These are phyloP conservation scores for Quiscalus mexicanus DNA, from an alignment of 2,113 vertebrate species.

Conservation along the genomic window DNA sequence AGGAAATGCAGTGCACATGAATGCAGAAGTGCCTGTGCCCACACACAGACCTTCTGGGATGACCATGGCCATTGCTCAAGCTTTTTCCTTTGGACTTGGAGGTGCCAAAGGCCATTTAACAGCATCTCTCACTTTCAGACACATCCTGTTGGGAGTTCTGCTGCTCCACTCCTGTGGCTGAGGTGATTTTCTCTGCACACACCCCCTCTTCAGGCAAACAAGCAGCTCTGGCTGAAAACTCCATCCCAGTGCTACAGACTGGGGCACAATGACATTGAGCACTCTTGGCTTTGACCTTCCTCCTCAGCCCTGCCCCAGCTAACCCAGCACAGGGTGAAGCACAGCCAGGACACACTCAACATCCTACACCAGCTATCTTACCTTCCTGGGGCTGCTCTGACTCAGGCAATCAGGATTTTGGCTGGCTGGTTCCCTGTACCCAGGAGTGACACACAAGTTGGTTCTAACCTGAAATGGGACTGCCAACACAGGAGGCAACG, in stretches of 20 bases:
- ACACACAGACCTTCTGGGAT: background rate
- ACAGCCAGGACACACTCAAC: background rate
- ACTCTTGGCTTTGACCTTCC: background rate
- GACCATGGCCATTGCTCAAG: background rate
- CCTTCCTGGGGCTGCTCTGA: background rate
- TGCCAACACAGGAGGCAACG: fast-evolving
- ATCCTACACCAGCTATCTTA: background rate
- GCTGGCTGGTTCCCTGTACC: background rate
- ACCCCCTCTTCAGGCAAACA: background rate
- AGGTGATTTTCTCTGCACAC: background rate
- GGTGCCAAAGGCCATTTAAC: background rate
- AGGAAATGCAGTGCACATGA: background rate
- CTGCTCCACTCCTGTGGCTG: background rate
- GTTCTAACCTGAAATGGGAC: background rate
- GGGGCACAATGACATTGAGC: background rate
- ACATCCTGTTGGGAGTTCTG: fast-evolving
- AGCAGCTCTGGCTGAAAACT: background rate
- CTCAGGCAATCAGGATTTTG: background rate
- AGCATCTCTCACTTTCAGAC: background rate
- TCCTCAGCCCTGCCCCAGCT: background rate
- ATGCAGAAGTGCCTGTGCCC: background rate
- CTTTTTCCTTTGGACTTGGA: background rate
- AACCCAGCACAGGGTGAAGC: fast-evolving
- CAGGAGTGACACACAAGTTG: background rate
- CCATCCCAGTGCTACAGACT: fast-evolving